Base-by-base conservation (phyloP, 2,888 invertebrate genomes). In the Drymonia ruficornis region DNA sequence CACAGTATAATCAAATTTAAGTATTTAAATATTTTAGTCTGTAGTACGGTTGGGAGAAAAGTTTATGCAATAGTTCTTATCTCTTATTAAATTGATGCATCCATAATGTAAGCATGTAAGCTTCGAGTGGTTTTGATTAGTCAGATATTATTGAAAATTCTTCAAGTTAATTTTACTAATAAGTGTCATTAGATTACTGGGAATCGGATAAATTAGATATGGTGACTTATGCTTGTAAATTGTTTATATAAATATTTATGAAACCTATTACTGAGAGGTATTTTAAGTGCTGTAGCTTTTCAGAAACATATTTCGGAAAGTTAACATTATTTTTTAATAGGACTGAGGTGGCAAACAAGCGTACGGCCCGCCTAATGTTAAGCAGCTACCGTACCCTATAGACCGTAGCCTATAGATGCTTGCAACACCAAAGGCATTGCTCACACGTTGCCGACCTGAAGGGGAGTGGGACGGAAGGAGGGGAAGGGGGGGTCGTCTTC, bases 11-110 rank as follows among this genome's bases (percentile, higher is more conserved):
- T 5, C 54, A 60, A 11, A 38, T 48, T 11, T 29, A 8, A n/a
- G 13, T 11, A 23, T n/a, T 18, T 19, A 50, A 15, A 18, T 57
- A 23, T 55, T 54, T 31, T 55, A 57, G 34, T 11, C 69, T 63
- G 53, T 58, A 18, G 45, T 45, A n/a, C 8, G 15, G 45, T 15
- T 45, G 28, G 28, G 13, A 45, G 28, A 45, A 28, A 15, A 45
- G 72, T 74, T 76, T 78, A 71, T 76, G 78, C 78, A 78, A 77
- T 61, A 65, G 53, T 57, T 63, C 53, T 72, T 79, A 74, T 77
- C 76, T 75, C 55, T 60, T 70, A 75, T 63, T 70, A 61, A 68
- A 78, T 79, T 76, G 72, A 70, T 67, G 61, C 58, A 59, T 74
- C 67, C 66, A 68, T 74, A 72, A 65, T 67, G 67, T 72, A 67